Evolutionary conservation across 1,140 invertebrate genomes (phyloP), one percentile per base, ranked within the genome.

Genomic region (Zaprionus ornatus): DNA sequence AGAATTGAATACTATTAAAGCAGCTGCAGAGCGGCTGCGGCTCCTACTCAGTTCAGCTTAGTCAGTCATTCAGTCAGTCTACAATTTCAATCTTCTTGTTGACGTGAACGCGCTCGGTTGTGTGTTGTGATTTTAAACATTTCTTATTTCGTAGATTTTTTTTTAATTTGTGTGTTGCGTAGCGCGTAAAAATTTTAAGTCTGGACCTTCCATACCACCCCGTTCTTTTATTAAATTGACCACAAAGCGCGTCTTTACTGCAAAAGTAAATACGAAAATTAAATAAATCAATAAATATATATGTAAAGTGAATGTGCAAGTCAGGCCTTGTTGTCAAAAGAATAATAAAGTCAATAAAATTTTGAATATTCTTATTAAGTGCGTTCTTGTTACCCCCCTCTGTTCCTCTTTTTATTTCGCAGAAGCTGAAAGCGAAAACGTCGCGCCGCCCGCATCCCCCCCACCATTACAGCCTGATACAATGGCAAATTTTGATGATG

Each of bases 401-500:
- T 57, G 45, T 77, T 65, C 35, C 57, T 75, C 66, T 79, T 61
- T 61, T 70, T 80, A 68, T 63, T 75, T 56, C 73, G 66, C 85
- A 91, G 90, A 91, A 83, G 72, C 84, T 25, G 84, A 91, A 82
- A 90, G 57, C 72, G 81, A 81, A 75, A 67, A 61, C 80, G 62
- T 32, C 73, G 83, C 74, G 60, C 40, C 77, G 60, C 40, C 77
- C 61, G 50, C 67, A 72, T 32, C 35, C 32, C 59, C 50, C 32
- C 45, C 37, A 59, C 52, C 29, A 35, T 15, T 27, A 32, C 68
- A 63, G 55, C 48, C 75, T 59, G 80, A 91, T 35, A 92, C 77
- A 82, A 92, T 92, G 91, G 83, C 91, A 77, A 92, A 91, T 73
- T 92, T 90, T 48, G 91, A 92, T 73, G 91, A 92, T 88, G 91